These are phyloP conservation scores for Druon quercuslanigerum DNA, from an alignment of 1,140 invertebrate genomes.

Conservation along the genomic window DNA sequence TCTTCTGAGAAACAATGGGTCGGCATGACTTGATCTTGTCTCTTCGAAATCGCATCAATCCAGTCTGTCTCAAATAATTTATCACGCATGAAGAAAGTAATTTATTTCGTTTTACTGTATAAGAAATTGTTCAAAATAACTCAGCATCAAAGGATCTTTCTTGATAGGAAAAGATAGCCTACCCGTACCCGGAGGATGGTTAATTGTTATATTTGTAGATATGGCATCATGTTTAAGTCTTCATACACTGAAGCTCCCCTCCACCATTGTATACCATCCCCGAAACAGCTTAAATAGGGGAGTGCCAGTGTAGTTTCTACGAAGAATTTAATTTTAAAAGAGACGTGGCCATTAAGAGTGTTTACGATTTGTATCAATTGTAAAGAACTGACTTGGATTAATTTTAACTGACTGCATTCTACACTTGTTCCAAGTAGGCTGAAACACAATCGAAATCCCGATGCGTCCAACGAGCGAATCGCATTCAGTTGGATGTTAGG, in stretches of 20 bases:
- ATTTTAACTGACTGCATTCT: constrained; percentile 38
- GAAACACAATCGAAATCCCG: constrained; percentile 36
- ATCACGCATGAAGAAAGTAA: neutral
- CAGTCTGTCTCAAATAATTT: neutral
- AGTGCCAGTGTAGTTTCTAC: no score
- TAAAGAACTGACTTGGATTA: constrained; percentile 36
- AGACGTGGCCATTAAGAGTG: constrained; percentile 38
- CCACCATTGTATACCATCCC: no score
- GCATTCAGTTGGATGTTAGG: constrained; percentile 45
- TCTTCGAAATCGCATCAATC: neutral
- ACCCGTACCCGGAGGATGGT: no score
- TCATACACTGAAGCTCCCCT: no score
- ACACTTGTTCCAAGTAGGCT: constrained; percentile 30
- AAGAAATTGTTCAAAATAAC: no score
- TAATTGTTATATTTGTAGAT: no score
- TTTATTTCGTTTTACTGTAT: neutral
- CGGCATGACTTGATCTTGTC: constrained; percentile 30
- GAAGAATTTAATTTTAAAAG: no score
- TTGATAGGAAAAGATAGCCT: no score
- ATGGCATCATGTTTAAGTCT: no score
- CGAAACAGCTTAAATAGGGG: no score
- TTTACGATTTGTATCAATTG: constrained; percentile 34
- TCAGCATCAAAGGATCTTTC: no score
- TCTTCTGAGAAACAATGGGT: constrained; percentile 63
- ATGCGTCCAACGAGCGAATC: constrained; percentile 32